These are phyloP conservation scores for Strix uralensis DNA, from an alignment of 2,113 vertebrate genomes.

Conservation along the genomic window DNA sequence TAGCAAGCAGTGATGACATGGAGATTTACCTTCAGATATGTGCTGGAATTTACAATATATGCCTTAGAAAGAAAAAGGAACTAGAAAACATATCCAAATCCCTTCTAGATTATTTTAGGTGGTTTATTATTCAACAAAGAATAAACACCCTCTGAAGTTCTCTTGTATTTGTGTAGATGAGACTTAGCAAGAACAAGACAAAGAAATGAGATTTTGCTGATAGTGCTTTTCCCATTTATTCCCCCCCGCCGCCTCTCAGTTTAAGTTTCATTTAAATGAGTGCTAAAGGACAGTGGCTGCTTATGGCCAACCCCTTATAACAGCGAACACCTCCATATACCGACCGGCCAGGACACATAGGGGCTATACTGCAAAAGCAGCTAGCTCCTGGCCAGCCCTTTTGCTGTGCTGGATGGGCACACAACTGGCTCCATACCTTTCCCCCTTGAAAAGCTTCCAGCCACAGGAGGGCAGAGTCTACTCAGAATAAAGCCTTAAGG, in stretches of 20 bases:
- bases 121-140: not conserved
- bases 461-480: slow-evolving; percentile 58
- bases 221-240: not conserved
- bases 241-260: rapidly evolving
- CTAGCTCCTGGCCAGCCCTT: not conserved
- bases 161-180: not conserved
- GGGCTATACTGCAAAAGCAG: not conserved
- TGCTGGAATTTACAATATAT: not conserved
- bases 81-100: not conserved
- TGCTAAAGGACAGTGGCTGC: rapidly evolving
- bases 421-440: rapidly evolving
- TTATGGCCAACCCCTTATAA: rapidly evolving
- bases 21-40: rapidly evolving
- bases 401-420: not conserved
- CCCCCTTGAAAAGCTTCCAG: not conserved
- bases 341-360: rapidly evolving
- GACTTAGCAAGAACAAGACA: not conserved
- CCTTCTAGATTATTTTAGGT: not conserved
- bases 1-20: not conserved
- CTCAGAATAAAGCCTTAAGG: not conserved
- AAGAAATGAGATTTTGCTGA: not conserved
- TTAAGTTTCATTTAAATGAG: not conserved
- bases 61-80: not conserved
- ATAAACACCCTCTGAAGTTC: rapidly evolving
- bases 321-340: rapidly evolving